A percentile compares a stretch with the other conserved stretches of the same genome.
These are phyloP conservation scores for Battus philenor DNA, from an alignment of 1,140 invertebrate genomes.

Conservation along the genomic window DNA sequence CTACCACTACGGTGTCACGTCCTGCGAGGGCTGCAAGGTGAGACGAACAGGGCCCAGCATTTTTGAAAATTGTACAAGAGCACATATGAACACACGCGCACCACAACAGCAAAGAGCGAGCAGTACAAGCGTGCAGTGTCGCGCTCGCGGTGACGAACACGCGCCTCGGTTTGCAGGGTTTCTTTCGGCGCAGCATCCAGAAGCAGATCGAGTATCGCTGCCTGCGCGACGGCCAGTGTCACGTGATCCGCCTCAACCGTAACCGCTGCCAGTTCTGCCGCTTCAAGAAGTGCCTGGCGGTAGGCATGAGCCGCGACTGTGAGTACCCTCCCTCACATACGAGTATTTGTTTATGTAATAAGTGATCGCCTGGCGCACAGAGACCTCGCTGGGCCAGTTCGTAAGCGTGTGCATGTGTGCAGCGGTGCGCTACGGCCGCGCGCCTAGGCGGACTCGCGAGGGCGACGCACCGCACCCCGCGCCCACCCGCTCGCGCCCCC, in stretches of 20 bases:
- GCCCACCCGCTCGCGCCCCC: too few relatives aligned
- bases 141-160: too few relatives aligned
- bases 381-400: too few relatives aligned
- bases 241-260: slow-evolving; percentile 96
- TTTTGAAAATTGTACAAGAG: background rate
- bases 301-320: slow-evolving; percentile 99
- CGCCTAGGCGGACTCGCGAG: slow-evolving; percentile 94
- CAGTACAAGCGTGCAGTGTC: too few relatives aligned
- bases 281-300: slow-evolving; percentile 98
- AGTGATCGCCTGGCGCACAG: too few relatives aligned
- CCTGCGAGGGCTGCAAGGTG: slow-evolving; percentile 99
- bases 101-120: background rate
- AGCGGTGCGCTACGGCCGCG: slow-evolving; percentile 97
- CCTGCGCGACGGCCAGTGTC: slow-evolving; percentile 96
- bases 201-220: slow-evolving; percentile 99
- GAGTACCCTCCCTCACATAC: slow-evolving; percentile 75
- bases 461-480: slow-evolving; percentile 25
- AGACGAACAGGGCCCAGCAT: background rate
- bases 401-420: slow-evolving; percentile 34
- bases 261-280: slow-evolving; percentile 99
- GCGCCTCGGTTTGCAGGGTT: slow-evolving; percentile 79
- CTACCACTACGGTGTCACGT: slow-evolving; percentile 99
- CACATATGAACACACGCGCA: background rate
- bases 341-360: background rate
- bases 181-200: slow-evolving; percentile 94